Percentiles rank a stretch among this genome's conserved stretches.
phyloP scores from a whole-genome alignment of 2,888 invertebrate genomes.

The Diarsia rubi region DNA sequence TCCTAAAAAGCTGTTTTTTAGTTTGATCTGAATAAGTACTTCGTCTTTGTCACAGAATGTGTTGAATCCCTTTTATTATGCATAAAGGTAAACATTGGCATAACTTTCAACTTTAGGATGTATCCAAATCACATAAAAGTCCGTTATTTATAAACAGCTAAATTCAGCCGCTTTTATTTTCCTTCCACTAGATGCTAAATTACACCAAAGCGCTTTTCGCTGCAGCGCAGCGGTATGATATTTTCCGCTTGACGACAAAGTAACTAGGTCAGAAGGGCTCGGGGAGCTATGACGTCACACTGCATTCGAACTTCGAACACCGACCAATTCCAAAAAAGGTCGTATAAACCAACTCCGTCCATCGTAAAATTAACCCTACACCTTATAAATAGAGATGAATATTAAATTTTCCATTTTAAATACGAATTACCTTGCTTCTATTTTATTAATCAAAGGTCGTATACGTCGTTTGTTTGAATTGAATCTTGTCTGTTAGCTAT shows the following conservation, averaged over 20 bases:
- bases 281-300: slow-evolving; percentile 81
- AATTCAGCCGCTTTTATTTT: slow-evolving; percentile 44
- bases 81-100: neutral
- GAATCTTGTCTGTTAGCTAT: slow-evolving; percentile 58
- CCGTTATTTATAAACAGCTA: slow-evolving; percentile 31
- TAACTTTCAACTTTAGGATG: neutral
- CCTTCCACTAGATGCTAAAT: slow-evolving; percentile 47
- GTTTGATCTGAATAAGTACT: too few species aligned
- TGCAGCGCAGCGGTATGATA: slow-evolving; percentile 58
- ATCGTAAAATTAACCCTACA: slow-evolving; percentile 52
- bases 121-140: neutral
- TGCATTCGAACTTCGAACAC: slow-evolving; percentile 82
- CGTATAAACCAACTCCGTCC: slow-evolving; percentile 45
- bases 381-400: slow-evolving; percentile 39
- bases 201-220: slow-evolving; percentile 63
- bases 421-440: slow-evolving; percentile 65
- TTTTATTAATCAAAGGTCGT: slow-evolving; percentile 62
- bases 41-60: neutral
- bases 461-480: slow-evolving; percentile 58
- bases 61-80: neutral
- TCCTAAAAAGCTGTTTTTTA: too few species aligned
- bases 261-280: slow-evolving; percentile 84
- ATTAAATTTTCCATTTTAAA: slow-evolving; percentile 51
- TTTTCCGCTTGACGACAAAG: slow-evolving; percentile 82
- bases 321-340: slow-evolving; percentile 67